Percentiles rank a stretch among this genome's conserved stretches.
Evolutionary conservation across 2,797 vertebrate genomes (phyloP).

Genomic region (Fistularia commersonii): DNA sequence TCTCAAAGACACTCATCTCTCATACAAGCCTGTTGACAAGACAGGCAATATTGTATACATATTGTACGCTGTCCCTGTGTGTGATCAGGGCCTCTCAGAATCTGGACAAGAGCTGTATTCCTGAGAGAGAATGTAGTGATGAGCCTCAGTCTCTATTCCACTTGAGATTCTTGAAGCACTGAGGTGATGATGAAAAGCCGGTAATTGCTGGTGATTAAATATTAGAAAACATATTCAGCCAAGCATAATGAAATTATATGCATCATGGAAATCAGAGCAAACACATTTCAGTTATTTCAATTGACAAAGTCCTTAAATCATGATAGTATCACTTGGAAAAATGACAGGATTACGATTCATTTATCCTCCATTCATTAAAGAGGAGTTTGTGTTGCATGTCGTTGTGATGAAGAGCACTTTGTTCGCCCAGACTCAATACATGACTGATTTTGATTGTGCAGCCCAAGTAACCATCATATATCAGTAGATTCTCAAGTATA

Average conservation of each 20-base stretch:
- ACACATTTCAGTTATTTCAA: slow-evolving; percentile 53
- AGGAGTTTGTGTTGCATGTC: no score
- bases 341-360: slow-evolving; percentile 24
- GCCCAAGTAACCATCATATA: not conserved
- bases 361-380: slow-evolving; percentile 21
- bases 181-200: slow-evolving; percentile 57
- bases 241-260: slow-evolving; percentile 65
- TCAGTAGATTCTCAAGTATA: not conserved
- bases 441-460: slow-evolving; percentile 16
- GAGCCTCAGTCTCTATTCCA: slow-evolving; percentile 44
- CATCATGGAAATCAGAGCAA: slow-evolving; percentile 52
- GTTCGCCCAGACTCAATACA: slow-evolving; percentile 17
- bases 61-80: slow-evolving; percentile 33
- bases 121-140: slow-evolving; percentile 28
- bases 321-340: slow-evolving; percentile 43
- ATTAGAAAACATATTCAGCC: slow-evolving; percentile 59
- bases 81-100: slow-evolving; percentile 42
- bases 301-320: slow-evolving; percentile 45
- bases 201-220: slow-evolving; percentile 70
- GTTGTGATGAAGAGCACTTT: not conserved
- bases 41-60: slow-evolving; percentile 27
- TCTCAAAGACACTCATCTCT: slow-evolving; percentile 28
- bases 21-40: slow-evolving; percentile 43
- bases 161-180: slow-evolving; percentile 49
- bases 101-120: slow-evolving; percentile 39